Conservation (phyloP, 2,888 invertebrate species). For the Teleogryllus oceanicus region DNA sequence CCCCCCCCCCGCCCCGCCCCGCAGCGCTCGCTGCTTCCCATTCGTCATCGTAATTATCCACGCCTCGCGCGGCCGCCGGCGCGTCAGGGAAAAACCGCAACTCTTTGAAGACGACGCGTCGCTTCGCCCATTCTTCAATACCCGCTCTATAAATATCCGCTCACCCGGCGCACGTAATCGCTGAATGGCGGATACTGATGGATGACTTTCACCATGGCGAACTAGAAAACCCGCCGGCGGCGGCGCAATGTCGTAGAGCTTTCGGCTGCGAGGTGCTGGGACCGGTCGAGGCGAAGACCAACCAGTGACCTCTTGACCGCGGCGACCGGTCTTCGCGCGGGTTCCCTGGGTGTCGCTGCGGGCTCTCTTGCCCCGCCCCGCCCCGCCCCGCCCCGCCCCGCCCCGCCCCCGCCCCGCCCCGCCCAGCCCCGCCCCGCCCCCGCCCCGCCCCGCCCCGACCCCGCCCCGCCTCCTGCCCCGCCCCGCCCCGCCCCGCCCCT, state of each 20-base stretch:
- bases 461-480: no score
- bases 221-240: neutral
- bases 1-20: neutral
- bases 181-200: neutral
- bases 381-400: no score
- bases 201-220: neutral
- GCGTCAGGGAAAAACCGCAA: neutral
- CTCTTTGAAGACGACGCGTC: neutral
- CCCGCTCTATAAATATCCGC: slow-evolving; percentile 5
- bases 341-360: no score
- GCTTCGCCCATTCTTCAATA: neutral
- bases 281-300: no score
- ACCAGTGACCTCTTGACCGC: no score
- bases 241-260: neutral
- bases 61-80: neutral
- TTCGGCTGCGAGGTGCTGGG: no score
- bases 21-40: neutral
- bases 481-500: no score
- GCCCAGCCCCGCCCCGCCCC: no score
- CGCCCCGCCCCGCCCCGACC: no score
- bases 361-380: no score
- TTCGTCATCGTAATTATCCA: slow-evolving; percentile 18
- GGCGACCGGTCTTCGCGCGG: no score
- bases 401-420: no score
- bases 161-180: neutral